Evolutionary conservation across 2,113 vertebrate genomes (phyloP).

Genomic region (Phocoena phocoena): DNA sequence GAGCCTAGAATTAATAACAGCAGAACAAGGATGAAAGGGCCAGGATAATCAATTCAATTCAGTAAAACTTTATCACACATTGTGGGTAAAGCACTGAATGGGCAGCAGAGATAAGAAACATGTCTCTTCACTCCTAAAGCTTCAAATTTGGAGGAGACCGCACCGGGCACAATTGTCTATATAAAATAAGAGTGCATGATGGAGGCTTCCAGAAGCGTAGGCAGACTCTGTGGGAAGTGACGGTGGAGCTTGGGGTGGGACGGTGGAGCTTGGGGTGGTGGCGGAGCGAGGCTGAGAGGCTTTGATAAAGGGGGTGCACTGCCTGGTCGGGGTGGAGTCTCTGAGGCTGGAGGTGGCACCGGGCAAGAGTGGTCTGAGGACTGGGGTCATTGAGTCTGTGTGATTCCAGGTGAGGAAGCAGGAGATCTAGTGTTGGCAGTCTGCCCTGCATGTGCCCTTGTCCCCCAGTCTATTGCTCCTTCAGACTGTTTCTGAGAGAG

Average conservation of each 20-base stretch:
- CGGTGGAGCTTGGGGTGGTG: neutral
- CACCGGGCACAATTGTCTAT: neutral
- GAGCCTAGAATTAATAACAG: neutral
- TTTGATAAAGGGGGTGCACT: neutral
- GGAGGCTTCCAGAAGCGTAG: neutral
- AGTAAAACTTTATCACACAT: neutral
- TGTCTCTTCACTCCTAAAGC: neutral
- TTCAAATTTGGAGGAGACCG: neutral
- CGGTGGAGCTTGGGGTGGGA: neutral
- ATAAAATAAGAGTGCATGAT: neutral
- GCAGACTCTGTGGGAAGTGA: neutral
- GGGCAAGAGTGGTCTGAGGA: neutral
- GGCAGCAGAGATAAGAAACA: constrained; percentile 10
- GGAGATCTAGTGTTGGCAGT: neutral
- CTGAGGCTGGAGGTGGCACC: neutral
- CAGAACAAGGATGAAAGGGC: neutral
- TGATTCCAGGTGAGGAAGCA: neutral
- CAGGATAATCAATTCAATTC: neutral
- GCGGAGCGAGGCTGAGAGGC: neutral
- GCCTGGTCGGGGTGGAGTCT: neutral
- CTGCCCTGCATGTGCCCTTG: neutral
- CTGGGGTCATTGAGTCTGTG: neutral
- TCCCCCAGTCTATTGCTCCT: neutral
- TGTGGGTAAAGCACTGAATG: neutral
- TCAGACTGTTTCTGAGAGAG: neutral